phyloP scores from a whole-genome alignment of 2,888 invertebrate species.

The Drosophila siamana region DNA sequence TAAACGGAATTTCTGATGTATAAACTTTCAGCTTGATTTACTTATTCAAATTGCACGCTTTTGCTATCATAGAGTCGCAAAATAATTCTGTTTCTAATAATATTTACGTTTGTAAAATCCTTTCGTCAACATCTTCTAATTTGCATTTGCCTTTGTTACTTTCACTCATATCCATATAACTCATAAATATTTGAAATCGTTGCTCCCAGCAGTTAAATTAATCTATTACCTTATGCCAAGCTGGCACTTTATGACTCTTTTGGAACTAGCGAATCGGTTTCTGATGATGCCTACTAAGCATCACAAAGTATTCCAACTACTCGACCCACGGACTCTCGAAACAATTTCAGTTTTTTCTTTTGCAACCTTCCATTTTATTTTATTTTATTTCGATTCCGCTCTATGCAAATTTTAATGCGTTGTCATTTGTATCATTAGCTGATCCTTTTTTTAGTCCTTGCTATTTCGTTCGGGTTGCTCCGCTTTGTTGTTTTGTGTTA shows the following conservation, averaged over 20 bases:
- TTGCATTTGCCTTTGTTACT: not conserved
- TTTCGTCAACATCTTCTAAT: not conserved
- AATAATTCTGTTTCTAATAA: not conserved
- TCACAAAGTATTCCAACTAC: constrained; percentile 16
- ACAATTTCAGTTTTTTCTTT: constrained; percentile 13
- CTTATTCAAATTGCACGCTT: not conserved
- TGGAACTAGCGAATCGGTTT: constrained; percentile 10
- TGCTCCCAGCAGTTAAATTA: not conserved
- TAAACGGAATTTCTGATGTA: too few species aligned
- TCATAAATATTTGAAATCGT: constrained; percentile 12
- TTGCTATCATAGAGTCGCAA: too few species aligned
- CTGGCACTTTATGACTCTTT: constrained; percentile 3
- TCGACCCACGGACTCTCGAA: not conserved
- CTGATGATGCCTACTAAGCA: constrained; percentile 23
- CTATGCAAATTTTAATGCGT: constrained; percentile 52
- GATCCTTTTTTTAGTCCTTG: constrained; percentile 36
- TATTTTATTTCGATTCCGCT: constrained; percentile 27
- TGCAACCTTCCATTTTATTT: constrained; percentile 23
- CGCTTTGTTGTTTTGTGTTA: not conserved
- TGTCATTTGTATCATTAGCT: constrained; percentile 61
- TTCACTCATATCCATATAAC: not conserved
- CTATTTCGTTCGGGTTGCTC: constrained; percentile 15
- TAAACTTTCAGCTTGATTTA: too few species aligned
- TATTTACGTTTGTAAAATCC: not conserved
- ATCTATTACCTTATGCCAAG: constrained; percentile 6